Conservation (phyloP, 1,140 invertebrate genomes). For the Drosophila fuyamai region DNA sequence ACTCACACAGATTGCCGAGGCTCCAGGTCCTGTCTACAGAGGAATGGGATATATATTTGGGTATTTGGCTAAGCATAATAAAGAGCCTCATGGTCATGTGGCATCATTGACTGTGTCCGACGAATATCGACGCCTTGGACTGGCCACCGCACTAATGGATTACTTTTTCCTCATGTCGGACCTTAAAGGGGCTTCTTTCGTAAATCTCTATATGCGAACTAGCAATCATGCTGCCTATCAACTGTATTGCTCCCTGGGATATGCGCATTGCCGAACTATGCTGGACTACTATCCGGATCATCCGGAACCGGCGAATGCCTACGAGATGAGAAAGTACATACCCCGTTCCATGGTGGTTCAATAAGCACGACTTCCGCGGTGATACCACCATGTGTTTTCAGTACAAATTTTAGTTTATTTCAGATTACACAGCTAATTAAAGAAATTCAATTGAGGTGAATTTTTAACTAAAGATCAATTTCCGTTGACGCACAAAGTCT, state of each 20-base stretch:
- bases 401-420: conserved; percentile 29
- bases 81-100: conserved; percentile 39
- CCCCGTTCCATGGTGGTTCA: conserved; percentile 1
- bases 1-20: conserved; percentile 24
- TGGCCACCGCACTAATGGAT: conserved; percentile 55
- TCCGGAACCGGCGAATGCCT: conserved; percentile 58
- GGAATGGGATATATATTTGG: conserved; percentile 59
- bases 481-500: conserved; percentile 73
- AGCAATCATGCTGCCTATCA: conserved; percentile 44
- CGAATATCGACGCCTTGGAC: conserved; percentile 48
- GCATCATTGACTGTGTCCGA: conserved; percentile 33
- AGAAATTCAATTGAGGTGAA: conserved; percentile 57
- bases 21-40: conserved; percentile 33
- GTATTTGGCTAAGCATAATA: background rate
- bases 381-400: conserved; percentile 9
- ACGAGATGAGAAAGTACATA: conserved; percentile 51
- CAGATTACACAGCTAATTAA: conserved; percentile 53
- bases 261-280: conserved; percentile 17
- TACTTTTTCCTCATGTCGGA: conserved; percentile 12
- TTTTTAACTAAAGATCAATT: conserved; percentile 49
- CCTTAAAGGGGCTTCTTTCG: conserved; percentile 25
- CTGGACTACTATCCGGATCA: conserved; percentile 61
- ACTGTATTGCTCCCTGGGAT: conserved; percentile 54
- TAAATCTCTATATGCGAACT: conserved; percentile 46
- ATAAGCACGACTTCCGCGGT: conserved; percentile 26